Conservation (phyloP, 2,888 invertebrate genomes). For the Synergus laeviventris region DNA sequence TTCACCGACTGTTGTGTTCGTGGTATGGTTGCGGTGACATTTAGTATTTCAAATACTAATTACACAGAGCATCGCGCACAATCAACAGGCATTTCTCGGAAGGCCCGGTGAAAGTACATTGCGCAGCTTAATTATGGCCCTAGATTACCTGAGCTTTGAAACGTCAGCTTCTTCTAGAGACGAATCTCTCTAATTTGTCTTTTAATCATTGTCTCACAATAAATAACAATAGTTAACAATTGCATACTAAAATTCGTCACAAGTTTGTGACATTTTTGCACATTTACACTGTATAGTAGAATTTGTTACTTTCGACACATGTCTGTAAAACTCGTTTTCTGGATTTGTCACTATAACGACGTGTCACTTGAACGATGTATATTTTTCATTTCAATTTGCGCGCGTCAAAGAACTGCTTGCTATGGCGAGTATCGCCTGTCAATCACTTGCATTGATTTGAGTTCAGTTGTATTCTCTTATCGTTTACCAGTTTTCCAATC, state of each 20-base stretch:
- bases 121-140: slow-evolving; percentile 40
- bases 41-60: slow-evolving; percentile 42
- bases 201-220: background rate
- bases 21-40: slow-evolving; percentile 16
- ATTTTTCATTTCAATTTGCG: slow-evolving; percentile 32
- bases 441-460: slow-evolving; percentile 29
- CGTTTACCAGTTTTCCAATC: slow-evolving; percentile 35
- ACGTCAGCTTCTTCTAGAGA: background rate
- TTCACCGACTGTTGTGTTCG: slow-evolving; percentile 21
- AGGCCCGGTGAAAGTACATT: background rate
- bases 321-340: slow-evolving; percentile 5
- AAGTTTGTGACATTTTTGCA: background rate
- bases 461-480: slow-evolving; percentile 21
- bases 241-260: background rate
- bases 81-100: slow-evolving; percentile 38
- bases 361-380: slow-evolving; percentile 13
- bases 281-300: background rate
- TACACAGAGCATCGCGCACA: slow-evolving; percentile 17
- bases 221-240: too few species aligned
- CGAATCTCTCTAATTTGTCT: background rate
- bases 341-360: slow-evolving; percentile 32
- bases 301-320: slow-evolving; percentile 9
- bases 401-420: slow-evolving; percentile 26
- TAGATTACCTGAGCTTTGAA: slow-evolving; percentile 4
- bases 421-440: slow-evolving; percentile 1